Evolutionary conservation across 92 coral and sea anemone species (phyloP).

Genomic region (Heliopora coerulea): DNA sequence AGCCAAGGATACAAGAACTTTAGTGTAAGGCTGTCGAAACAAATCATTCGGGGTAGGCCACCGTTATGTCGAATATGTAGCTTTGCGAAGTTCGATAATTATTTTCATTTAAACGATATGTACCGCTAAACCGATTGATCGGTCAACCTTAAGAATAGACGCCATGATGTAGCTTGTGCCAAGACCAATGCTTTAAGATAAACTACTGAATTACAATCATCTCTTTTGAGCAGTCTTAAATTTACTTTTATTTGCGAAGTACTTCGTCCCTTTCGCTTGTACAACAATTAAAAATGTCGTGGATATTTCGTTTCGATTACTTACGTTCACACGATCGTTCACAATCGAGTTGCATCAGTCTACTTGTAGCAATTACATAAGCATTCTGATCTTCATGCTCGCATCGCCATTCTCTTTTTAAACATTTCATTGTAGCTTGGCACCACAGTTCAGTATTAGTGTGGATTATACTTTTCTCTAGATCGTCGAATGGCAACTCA

Average conservation of each 20-base stretch:
- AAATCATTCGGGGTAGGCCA: slow-evolving; percentile 69
- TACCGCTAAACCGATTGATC: slow-evolving; percentile 24
- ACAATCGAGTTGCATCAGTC: too few species aligned
- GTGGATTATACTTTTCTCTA: slow-evolving; percentile 37
- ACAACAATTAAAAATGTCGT: too few species aligned
- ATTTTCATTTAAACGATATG: slow-evolving; percentile 31
- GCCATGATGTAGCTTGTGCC: slow-evolving; percentile 7
- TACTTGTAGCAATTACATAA: slow-evolving; percentile 23
- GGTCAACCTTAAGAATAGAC: slow-evolving; percentile 16
- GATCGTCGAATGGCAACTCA: slow-evolving; percentile 43
- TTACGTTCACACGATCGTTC: too few species aligned
- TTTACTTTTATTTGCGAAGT: too few species aligned
- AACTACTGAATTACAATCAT: not conserved
- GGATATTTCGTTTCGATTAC: too few species aligned
- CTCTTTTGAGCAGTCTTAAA: too few species aligned
- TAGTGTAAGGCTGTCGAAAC: slow-evolving; percentile 92
- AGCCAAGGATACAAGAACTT: slow-evolving; percentile 99
- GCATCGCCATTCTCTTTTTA: not conserved
- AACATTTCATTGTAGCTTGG: slow-evolving; percentile 10
- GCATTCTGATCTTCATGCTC: not conserved
- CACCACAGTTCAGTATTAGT: slow-evolving; percentile 13
- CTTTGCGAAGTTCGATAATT: slow-evolving; percentile 31
- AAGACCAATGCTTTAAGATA: not conserved
- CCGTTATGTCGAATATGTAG: slow-evolving; percentile 58
- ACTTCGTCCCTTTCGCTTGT: too few species aligned